Percentiles rank a stretch among this genome's conserved stretches.
These are phyloP conservation scores for Onchidella celtica DNA, from an alignment of 2,888 invertebrate genomes.

Conservation along the genomic window DNA sequence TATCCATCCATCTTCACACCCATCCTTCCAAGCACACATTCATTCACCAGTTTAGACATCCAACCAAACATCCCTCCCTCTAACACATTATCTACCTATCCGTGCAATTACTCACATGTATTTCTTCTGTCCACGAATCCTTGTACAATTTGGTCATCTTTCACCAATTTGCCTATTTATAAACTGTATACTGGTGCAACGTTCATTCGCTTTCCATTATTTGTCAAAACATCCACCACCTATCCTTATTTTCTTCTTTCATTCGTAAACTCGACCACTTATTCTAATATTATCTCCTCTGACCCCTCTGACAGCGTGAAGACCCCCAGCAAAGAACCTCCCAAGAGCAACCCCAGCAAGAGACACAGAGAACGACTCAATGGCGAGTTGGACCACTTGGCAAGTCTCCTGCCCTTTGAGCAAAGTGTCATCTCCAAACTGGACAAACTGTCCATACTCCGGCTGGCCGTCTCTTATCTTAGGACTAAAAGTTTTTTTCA, in stretches of 20 bases:
- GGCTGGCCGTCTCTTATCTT: slow-evolving; percentile 98
- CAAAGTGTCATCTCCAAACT: slow-evolving; percentile 98
- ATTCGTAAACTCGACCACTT: no score
- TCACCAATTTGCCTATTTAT: no score
- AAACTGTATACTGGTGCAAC: no score
- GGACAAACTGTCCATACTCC: slow-evolving; percentile 97
- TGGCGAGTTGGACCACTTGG: slow-evolving; percentile 98
- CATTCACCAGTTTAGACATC: background rate
- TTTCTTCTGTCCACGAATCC: no score
- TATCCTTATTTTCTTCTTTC: no score
- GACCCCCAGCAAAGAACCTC: slow-evolving; percentile 84
- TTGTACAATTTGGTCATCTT: no score
- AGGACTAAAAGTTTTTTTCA: slow-evolving; percentile 99
- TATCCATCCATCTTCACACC: background rate
- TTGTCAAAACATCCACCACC: no score
- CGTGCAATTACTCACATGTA: no score
- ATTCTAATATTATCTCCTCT: no score
- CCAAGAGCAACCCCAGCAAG: slow-evolving; percentile 93
- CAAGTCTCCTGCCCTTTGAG: slow-evolving; percentile 91
- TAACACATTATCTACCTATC: no score
- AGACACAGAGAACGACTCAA: slow-evolving; percentile 98
- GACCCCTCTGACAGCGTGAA: no score
- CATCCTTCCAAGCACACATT: background rate
- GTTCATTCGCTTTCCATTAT: no score
- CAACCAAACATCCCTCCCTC: background rate